Percentiles rank a stretch among this genome's conserved stretches.
Conservation (phyloP, 2,888 invertebrate species). For the Teleiodes luculella region DNA sequence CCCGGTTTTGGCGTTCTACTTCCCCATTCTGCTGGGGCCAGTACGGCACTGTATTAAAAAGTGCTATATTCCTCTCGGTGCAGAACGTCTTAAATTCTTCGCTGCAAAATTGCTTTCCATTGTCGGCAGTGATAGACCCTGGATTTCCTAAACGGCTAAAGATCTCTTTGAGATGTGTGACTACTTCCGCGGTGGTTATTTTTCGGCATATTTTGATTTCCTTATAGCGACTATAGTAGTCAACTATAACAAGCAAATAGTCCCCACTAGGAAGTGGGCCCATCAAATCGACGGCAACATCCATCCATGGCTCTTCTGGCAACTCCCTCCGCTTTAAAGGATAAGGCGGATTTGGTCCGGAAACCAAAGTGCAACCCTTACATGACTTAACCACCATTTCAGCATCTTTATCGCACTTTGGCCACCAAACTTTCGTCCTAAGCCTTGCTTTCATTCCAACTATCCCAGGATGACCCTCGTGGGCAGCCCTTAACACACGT, state of each 20-base stretch:
- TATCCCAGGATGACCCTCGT: slow-evolving; percentile 39
- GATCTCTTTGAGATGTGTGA: slow-evolving; percentile 15
- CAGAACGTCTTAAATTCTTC: slow-evolving; percentile 11
- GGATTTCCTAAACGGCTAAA: slow-evolving; percentile 22
- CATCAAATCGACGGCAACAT: slow-evolving; percentile 31
- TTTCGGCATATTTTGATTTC: slow-evolving; percentile 7
- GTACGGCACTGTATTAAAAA: slow-evolving; percentile 10
- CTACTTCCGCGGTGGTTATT: slow-evolving; percentile 9
- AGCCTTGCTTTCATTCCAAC: slow-evolving; percentile 34
- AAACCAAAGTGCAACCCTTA: slow-evolving; percentile 17
- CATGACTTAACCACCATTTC: slow-evolving; percentile 9
- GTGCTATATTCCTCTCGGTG: background rate
- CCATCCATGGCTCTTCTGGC: slow-evolving; percentile 22
- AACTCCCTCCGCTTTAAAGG: slow-evolving; percentile 24
- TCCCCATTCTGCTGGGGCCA: slow-evolving; percentile 20
- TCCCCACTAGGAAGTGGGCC: slow-evolving; percentile 21
- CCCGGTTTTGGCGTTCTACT: slow-evolving; percentile 16
- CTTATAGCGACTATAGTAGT: slow-evolving; percentile 20
- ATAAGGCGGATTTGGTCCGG: slow-evolving; percentile 10
- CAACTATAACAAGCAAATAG: slow-evolving; percentile 16
- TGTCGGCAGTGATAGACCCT: slow-evolving; percentile 20
- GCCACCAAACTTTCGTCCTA: slow-evolving; percentile 40
- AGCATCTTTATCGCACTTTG: slow-evolving; percentile 30
- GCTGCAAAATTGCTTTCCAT: slow-evolving; percentile 21
- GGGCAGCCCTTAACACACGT: slow-evolving; percentile 12